phyloP scores from a whole-genome alignment of 2,113 vertebrate genomes.

The Galbula dea region DNA sequence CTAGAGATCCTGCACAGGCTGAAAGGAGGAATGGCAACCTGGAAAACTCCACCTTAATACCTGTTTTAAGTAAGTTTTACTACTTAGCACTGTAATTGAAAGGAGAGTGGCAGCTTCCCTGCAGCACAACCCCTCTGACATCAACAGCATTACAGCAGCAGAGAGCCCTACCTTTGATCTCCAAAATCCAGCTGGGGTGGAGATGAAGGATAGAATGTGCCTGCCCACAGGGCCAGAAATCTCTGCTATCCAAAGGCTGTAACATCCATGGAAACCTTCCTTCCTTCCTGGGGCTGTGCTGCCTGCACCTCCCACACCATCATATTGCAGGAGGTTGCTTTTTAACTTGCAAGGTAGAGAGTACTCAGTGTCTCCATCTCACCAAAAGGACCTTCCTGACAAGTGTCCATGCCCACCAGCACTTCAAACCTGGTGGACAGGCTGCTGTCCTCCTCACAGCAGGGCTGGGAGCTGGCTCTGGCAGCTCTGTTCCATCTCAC shows the following conservation, averaged over 20 bases:
- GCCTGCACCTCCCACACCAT: not conserved
- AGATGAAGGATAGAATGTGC: not conserved
- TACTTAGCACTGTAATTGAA: conserved; percentile 12
- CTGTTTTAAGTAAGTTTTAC: too few species aligned
- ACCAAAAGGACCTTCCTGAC: not conserved
- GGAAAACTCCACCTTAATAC: not conserved
- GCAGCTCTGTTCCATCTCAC: not conserved
- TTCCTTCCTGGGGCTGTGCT: not conserved
- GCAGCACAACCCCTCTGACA: fast-evolving
- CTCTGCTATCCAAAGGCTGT: not conserved
- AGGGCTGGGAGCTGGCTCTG: not conserved
- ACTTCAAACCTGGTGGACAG: fast-evolving
- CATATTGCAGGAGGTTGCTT: fast-evolving
- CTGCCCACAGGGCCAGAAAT: not conserved
- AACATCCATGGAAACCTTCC: not conserved
- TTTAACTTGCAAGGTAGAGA: not conserved
- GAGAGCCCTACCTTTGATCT: not conserved
- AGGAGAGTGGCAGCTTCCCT: not conserved
- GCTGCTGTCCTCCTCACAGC: fast-evolving
- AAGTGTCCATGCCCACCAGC: not conserved
- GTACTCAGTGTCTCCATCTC: not conserved
- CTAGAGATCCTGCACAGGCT: not conserved
- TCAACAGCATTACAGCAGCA: not conserved
- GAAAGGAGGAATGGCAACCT: not conserved
- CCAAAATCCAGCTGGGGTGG: not conserved